Base-by-base conservation (phyloP, 2,113 vertebrate species). In the Gopherus evgoodei region DNA sequence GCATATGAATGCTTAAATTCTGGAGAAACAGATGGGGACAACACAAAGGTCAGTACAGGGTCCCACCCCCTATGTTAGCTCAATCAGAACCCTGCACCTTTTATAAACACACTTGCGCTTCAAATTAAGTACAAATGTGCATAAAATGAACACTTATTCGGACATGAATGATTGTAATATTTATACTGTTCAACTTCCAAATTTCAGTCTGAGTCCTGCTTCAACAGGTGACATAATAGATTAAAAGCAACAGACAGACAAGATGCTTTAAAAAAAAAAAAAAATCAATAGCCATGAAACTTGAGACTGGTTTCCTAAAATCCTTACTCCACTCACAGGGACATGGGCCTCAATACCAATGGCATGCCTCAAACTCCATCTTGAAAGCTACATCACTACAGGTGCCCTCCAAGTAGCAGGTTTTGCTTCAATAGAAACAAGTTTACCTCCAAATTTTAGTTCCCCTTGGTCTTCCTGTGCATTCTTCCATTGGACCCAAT, bases 401-500 rank as follows among this genome's bases (percentile, higher is more conserved):
- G 65, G 2, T 38, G 42, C 11, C 90, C 14, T 52, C 90, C 78
- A 29, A 5, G 44, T 5, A 88, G 22, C 3, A 47, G 84, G 2
- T 90, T 81, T 80, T 75, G 17, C 29, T 81, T 78, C 11, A 8
- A 25, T 35, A 57, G 25, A 59, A 22, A 86, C 38, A 90, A 94
- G 86, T 57, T 95, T 96, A 98, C 98, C 98, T 95, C 98, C 98
- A 92, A 99, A 98, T 89, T 99, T 99, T 29, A 99, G 98, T 80
- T 98, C 99, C 97, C 98, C 99, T 90, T 99, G 92, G 11, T 99
- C 98, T 83, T 99, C 98, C 97, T 99, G 99, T 47, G 98, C 93
- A 1, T 99, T 99, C 93, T 99, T 99, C 99, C 99, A 99, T 35
- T 98, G 98, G 95, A 99, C 98, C 99, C 99, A 99, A 92, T 98